Evolutionary conservation across 1,140 invertebrate genomes (phyloP), one percentile per base, ranked within the genome.

Genomic region (Drosophila sp.): DNA sequence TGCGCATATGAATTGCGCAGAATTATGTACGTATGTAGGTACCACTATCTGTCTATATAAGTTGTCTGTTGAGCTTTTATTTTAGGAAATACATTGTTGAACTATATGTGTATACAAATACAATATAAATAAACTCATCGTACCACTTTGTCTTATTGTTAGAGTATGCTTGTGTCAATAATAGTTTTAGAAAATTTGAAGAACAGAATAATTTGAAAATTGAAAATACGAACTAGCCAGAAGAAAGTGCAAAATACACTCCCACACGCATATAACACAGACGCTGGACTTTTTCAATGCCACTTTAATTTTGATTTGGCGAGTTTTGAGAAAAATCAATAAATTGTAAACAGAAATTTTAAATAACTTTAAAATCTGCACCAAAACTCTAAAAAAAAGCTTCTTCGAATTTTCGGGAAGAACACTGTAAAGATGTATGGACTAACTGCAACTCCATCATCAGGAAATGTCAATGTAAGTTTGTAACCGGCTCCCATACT

Each of bases 241-340:
- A 66, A 77, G 47, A 71, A 63, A 71, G 74, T 77, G 74, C 73
- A 60, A 76, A 76, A 76, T 58, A 60, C 56, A 58, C n/a, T 56
- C 30, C 33, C 56, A 58, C 56, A 10, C 17, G 11, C 23, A 55
- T 29, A 55, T 11, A 38, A 55, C 32, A 10, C 67, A 60, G 63
- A 35, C 17, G 4, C 67, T 64, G 63, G 75, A 71, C 70, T 66
- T 66, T 77, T 77, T 70, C 60, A 60, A 64, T 64, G 71, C 68
- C 66, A 70, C 56, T 63, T 60, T 17, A 54, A 69, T 66, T 73
- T 61, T 56, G 74, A 60, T 70, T 65, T 25, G 35, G 57, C 29
- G 30, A 70, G 60, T 65, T 70, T 70, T 77, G 74, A 56, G 75
- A 77, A 77, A 77, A 77, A 77, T 77, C 75, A 77, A 77, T 77